These are phyloP conservation scores for Moxostoma hubbsi DNA, from an alignment of 2,797 vertebrate species.

Conservation along the genomic window DNA sequence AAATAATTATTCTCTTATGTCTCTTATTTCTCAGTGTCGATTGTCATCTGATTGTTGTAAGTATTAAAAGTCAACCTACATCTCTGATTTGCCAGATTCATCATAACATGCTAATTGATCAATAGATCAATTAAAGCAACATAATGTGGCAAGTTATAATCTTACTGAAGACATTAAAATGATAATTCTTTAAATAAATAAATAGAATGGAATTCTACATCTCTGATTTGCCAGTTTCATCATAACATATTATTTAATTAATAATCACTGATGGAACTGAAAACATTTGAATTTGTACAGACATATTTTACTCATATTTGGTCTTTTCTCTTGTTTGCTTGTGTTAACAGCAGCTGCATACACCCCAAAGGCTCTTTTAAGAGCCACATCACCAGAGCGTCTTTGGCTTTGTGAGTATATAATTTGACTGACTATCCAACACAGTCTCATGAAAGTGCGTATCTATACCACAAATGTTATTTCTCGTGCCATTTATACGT, in stretches of 20 bases:
- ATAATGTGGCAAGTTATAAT: too few relatives aligned
- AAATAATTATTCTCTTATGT: neutral
- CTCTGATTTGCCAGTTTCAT: neutral
- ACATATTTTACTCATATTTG: neutral
- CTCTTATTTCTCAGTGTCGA: neutral
- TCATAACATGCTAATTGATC: neutral
- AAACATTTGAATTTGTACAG: neutral
- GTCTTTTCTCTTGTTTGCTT: neutral
- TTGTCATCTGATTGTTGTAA: neutral
- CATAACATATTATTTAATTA: neutral
- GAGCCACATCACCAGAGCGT: neutral
- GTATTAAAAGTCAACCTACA: neutral
- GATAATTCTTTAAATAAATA: too few relatives aligned
- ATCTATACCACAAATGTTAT: too few relatives aligned
- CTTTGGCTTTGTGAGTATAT: slow-evolving; percentile 1
- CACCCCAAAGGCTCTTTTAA: neutral
- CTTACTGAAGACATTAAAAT: too few relatives aligned
- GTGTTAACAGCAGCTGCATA: too few relatives aligned
- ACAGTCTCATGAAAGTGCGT: too few relatives aligned
- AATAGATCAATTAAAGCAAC: neutral
- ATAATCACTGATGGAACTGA: neutral
- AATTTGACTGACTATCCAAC: neutral
- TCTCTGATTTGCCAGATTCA: neutral
- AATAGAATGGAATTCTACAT: too few relatives aligned
- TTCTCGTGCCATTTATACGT: too few relatives aligned